Evolutionary conservation across 2,888 invertebrate species (phyloP).

Genomic region (Aspidiotus destructor): DNA sequence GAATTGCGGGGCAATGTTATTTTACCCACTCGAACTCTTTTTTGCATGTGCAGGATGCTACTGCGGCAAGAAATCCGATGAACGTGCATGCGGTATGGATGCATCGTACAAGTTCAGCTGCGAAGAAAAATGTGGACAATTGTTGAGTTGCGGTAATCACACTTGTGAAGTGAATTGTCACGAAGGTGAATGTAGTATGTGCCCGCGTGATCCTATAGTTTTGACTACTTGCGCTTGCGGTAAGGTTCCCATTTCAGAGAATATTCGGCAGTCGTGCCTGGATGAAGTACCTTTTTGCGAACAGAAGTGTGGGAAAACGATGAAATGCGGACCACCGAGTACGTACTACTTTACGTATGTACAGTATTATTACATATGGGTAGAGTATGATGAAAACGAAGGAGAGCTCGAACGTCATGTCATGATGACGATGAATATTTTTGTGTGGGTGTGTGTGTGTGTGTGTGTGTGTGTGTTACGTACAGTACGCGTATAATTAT

Average conservation of each 20-base stretch:
- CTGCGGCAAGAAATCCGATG: constrained; percentile 55
- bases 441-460: neutral
- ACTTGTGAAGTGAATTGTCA: constrained; percentile 60
- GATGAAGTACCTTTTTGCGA: constrained; percentile 77
- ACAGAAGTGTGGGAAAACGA: constrained; percentile 46
- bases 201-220: constrained; percentile 51
- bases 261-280: constrained; percentile 56
- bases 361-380: no score
- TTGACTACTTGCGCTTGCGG: constrained; percentile 69
- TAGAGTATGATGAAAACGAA: no score
- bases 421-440: neutral
- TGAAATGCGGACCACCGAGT: constrained; percentile 45
- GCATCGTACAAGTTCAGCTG: constrained; percentile 46
- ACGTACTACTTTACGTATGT: no score
- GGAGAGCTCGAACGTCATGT: no score
- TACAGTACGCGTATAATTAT: neutral
- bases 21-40: neutral
- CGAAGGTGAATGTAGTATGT: constrained; percentile 50
- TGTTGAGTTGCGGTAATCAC: constrained; percentile 59
- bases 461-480: neutral
- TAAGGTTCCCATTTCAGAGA: constrained; percentile 48
- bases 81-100: constrained; percentile 54
- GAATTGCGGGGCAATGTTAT: no score
- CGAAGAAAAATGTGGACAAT: constrained; percentile 51
- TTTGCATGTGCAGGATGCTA: constrained; percentile 51